phyloP scores from a whole-genome alignment of 2,113 vertebrate genomes.

The Mustelus asterias region DNA sequence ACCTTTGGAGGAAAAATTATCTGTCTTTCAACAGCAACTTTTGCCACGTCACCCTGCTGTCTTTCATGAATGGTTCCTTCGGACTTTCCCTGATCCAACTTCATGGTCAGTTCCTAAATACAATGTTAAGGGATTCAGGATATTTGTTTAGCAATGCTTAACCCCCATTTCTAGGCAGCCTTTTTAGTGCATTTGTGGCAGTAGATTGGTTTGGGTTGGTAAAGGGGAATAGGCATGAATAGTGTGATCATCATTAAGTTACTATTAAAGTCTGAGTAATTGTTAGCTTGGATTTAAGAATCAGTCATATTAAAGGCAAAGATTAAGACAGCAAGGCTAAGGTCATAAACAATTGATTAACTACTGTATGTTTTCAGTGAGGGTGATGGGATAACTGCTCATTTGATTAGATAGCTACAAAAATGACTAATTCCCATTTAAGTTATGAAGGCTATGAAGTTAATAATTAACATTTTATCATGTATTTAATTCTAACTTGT shows the following conservation, averaged over 20 bases:
- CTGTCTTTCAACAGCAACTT: constrained; percentile 81
- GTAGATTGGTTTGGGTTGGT: background rate
- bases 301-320: background rate
- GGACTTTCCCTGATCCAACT: constrained; percentile 89
- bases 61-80: constrained; percentile 94
- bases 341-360: background rate
- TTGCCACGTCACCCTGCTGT: constrained; percentile 82
- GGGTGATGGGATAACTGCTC: background rate
- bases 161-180: background rate
- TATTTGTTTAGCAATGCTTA: background rate
- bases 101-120: constrained; percentile 67
- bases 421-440: background rate
- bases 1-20: constrained; percentile 78
- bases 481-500: background rate
- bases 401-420: background rate
- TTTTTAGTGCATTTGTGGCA: background rate
- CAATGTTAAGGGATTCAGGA: background rate
- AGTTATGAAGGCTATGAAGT: background rate
- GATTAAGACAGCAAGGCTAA: background rate
- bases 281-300: background rate
- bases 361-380: background rate
- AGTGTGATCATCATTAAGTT: background rate
- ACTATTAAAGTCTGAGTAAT: background rate
- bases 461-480: background rate
- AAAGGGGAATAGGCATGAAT: background rate